Base-by-base conservation (phyloP, 2,113 vertebrate species). In the Limanda limanda region DNA sequence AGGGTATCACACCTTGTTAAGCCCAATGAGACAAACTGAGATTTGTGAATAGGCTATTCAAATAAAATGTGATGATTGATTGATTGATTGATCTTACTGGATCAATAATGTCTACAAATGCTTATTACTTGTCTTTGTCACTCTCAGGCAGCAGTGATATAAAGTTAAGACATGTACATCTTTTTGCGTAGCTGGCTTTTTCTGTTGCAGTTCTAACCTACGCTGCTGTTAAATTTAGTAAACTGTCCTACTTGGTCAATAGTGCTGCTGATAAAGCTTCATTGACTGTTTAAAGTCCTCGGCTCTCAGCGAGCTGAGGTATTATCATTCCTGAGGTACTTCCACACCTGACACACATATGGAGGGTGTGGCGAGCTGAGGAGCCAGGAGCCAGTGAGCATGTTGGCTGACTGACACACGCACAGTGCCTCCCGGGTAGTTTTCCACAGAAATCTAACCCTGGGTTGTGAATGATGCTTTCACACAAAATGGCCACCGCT, bases 391-490 rank as follows among this genome's bases (percentile, higher is more conserved):
- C 83, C 81, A 89, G 79, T 66, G 78, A 71, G 66, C 72, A 73
- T 7, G 23, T 15, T 18, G 70, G 42, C 57, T 62, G 1, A 3
- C 78, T 42, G 18, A 68, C 66, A 55, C 66, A 40, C 48, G 56
- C 45, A 52, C 57, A 74, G 54, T 27, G 20, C 68, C 76, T 79
- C 58, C 57, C 59, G 2, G 54, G 91, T 92, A 93, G 83, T 93
- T 92, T 93, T 93, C 92, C 92, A 91, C 82, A 90, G 78, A 88
- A 80, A 62, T 80, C 71, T 56, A 67, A 81, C 25, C 74, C 59
- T 2, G 62, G 66, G 82, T 80, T 3, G 87, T 92, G 91, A 93
- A 92, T 89, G 90, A 91, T 89, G 89, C 88, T 89, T 92, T 93
- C 85, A 91, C 81, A 81, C 80, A 77, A 75, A 76, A 89, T 72